Percentiles rank a stretch among this genome's conserved stretches.
Conservation (phyloP, 1,140 invertebrate genomes). For the Drosophila asahinai region DNA sequence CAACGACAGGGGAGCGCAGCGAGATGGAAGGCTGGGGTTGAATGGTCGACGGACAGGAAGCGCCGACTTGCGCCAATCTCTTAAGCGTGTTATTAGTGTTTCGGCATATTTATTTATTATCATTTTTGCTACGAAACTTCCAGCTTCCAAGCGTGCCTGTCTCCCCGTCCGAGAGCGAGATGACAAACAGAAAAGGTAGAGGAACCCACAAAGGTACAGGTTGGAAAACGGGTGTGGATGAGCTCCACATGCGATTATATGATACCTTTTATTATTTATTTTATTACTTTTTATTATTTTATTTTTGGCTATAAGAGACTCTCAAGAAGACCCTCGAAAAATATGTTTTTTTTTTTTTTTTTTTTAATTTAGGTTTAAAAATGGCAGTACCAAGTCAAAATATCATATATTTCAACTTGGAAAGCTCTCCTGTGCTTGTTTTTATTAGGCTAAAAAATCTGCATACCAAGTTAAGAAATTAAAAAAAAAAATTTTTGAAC, state of each 20-base stretch:
- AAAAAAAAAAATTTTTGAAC: too few species aligned
- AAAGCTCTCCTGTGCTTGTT: too few species aligned
- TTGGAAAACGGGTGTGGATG: not conserved
- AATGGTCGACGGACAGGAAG: conserved; percentile 64
- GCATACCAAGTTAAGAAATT: too few species aligned
- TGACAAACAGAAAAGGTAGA: conserved; percentile 45
- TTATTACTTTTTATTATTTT: too few species aligned
- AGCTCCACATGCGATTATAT: not conserved
- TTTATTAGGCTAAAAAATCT: too few species aligned
- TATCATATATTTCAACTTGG: too few species aligned
- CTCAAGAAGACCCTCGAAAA: too few species aligned
- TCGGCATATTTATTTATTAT: conserved; percentile 83
- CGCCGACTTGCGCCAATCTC: conserved; percentile 77
- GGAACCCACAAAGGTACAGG: conserved; percentile 1
- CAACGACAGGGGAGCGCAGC: not conserved
- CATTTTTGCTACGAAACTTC: conserved; percentile 56
- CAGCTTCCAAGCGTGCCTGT: not conserved
- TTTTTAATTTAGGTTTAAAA: too few species aligned
- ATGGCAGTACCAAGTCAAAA: too few species aligned
- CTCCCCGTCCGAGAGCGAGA: not conserved
- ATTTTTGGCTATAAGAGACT: too few species aligned
- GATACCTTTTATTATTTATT: not conserved
- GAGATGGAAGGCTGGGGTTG: conserved; percentile 8
- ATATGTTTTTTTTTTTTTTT: too few species aligned
- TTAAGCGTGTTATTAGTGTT: conserved; percentile 83